phyloP scores from a whole-genome alignment of 2,888 invertebrate species.

The Caenorhabditis doughertyi region DNA sequence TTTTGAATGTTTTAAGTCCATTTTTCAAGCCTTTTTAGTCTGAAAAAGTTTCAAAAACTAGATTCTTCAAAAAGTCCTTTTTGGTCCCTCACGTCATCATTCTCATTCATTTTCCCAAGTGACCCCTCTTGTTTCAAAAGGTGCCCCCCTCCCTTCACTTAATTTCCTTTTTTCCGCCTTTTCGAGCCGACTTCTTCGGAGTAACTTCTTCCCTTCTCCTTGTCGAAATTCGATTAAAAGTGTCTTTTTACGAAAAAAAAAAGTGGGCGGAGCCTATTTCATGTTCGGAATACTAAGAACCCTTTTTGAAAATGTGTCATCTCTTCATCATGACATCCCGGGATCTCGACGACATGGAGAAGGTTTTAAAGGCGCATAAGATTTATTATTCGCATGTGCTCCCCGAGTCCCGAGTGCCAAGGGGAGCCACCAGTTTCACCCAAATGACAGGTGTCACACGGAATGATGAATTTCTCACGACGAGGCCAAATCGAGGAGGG shows the following conservation, averaged over 20 bases:
- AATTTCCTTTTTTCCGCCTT: constrained; percentile 8
- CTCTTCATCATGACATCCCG: too few relatives aligned
- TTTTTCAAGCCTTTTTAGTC: too few relatives aligned
- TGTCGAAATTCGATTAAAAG: not conserved
- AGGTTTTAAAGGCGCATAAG: too few relatives aligned
- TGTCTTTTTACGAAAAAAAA: too few relatives aligned
- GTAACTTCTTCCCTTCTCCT: constrained; percentile 11
- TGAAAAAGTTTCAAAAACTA: not conserved
- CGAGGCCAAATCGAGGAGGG: too few relatives aligned
- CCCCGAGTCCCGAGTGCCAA: not conserved
- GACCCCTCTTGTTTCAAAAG: constrained; percentile 9
- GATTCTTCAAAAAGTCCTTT: not conserved
- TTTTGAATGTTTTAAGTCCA: too few relatives aligned
- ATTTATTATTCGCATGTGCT: not conserved
- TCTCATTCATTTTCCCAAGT: constrained; percentile 19
- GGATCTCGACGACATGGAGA: too few relatives aligned
- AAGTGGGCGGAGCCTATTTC: too few relatives aligned
- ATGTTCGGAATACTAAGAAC: too few relatives aligned
- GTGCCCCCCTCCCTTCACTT: constrained; percentile 18
- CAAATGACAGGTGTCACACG: not conserved
- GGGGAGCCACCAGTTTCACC: not conserved
- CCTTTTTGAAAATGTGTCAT: too few relatives aligned
- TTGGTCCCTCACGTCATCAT: not conserved
- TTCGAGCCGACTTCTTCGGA: too few relatives aligned
- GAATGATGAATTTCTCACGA: not conserved